A percentile compares a stretch with the other conserved stretches of the same genome.
These are phyloP conservation scores for Dipus sagitta DNA, from an alignment of 2,797 vertebrate species.

Conservation along the genomic window DNA sequence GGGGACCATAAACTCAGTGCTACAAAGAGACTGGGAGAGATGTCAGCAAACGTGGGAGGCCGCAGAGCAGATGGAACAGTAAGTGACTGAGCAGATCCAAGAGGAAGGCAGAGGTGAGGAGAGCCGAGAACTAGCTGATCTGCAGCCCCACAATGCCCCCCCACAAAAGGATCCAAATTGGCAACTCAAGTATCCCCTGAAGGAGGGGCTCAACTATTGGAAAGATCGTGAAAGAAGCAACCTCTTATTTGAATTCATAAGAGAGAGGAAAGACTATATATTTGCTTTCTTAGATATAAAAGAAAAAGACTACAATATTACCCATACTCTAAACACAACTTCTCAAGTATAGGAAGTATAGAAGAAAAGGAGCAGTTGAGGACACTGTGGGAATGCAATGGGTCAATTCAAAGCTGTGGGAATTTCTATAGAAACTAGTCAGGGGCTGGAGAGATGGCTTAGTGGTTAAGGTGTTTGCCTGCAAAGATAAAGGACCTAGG, in stretches of 20 bases:
- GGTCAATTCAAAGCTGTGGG: not conserved
- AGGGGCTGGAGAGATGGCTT: too few relatives aligned
- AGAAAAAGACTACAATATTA: not conserved
- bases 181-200: not conserved
- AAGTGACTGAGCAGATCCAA: not conserved
- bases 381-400: not conserved
- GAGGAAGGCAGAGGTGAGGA: not conserved
- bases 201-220: not conserved
- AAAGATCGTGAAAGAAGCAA: not conserved
- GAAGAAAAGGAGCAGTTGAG: not conserved
- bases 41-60: not conserved
- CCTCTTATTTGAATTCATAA: not conserved
- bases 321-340: not conserved
- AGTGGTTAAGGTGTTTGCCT: too few relatives aligned
- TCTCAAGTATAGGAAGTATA: not conserved
- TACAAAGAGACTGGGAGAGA: not conserved
- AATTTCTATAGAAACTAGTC: not conserved
- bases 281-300: not conserved
- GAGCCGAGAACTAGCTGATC: too few relatives aligned
- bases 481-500: too few relatives aligned
- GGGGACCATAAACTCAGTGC: not conserved
- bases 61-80: not conserved
- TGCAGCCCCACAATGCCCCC: not conserved
- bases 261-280: not conserved
- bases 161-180: not conserved